These are phyloP conservation scores for Euwallacea similis DNA, from an alignment of 1,140 invertebrate species.

Conservation along the genomic window DNA sequence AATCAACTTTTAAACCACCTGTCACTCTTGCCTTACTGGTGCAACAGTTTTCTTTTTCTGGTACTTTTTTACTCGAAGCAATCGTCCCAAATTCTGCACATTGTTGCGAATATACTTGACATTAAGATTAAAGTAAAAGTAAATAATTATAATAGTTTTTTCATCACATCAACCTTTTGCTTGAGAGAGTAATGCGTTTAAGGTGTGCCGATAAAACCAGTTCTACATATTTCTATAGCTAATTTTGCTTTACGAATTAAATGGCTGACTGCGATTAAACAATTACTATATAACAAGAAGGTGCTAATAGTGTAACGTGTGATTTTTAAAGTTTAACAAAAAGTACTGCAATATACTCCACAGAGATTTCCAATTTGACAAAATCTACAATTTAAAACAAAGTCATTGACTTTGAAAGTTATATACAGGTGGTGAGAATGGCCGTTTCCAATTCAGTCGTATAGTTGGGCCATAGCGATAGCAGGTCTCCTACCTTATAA, in stretches of 20 bases:
- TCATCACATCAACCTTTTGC: conserved; percentile 6
- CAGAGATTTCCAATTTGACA: not conserved
- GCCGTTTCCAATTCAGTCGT: not conserved
- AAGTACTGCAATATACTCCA: not conserved
- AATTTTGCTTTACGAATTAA: too few species aligned
- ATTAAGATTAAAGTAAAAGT: conserved; percentile 26
- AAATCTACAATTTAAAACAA: not conserved
- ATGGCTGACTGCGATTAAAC: too few species aligned
- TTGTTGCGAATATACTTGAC: conserved; percentile 23
- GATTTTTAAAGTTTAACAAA: not conserved
- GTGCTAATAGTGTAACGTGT: not conserved
- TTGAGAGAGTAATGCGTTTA: conserved; percentile 18
- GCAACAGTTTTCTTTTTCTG: too few species aligned
- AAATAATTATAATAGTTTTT: conserved; percentile 21
- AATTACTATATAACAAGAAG: too few species aligned
- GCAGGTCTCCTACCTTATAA: conserved; percentile 5
- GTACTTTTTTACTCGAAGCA: not conserved
- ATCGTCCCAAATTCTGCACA: conserved; percentile 16
- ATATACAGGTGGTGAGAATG: conserved; percentile 3
- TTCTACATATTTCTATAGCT: conserved; percentile 4
- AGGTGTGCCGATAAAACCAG: conserved; percentile 11
- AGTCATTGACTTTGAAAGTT: conserved; percentile 10
- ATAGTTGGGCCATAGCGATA: not conserved
- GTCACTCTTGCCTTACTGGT: too few species aligned
- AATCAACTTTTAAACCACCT: too few species aligned